These are phyloP conservation scores for Agrotis clavis DNA, from an alignment of 2,888 invertebrate species.

Conservation along the genomic window DNA sequence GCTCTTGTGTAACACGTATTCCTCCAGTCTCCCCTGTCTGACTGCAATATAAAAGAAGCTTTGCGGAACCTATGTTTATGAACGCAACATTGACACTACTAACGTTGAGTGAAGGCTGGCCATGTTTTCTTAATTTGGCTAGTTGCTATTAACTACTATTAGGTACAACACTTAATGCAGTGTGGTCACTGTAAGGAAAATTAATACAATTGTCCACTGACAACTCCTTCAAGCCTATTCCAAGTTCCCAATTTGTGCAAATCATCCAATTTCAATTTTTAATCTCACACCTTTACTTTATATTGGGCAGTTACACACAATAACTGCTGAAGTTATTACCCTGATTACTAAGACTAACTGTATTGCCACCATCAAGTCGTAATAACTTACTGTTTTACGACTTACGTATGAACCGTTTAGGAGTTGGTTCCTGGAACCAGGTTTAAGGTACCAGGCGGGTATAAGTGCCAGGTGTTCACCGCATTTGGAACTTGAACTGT, in stretches of 20 bases:
- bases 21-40: too few species aligned
- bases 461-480: conserved; percentile 46
- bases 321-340: conserved; percentile 29
- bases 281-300: conserved; percentile 18
- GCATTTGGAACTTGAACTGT: conserved; percentile 29
- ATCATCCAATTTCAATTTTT: conserved; percentile 4
- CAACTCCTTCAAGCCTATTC: background rate
- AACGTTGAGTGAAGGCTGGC: too few species aligned
- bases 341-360: conserved; percentile 34
- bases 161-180: too few species aligned
- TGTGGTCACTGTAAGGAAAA: too few species aligned
- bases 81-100: too few species aligned
- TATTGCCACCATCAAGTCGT: conserved; percentile 43
- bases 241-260: background rate
- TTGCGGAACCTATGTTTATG: too few species aligned
- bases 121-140: too few species aligned
- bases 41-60: too few species aligned
- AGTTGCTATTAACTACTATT: too few species aligned
- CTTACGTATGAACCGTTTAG: conserved; percentile 51
- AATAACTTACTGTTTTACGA: conserved; percentile 56
- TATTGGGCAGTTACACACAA: conserved; percentile 12
- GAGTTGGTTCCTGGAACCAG: conserved; percentile 34
- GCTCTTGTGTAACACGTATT: too few species aligned
- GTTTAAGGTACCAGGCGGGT: conserved; percentile 23
- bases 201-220: background rate